Evolutionary conservation across 2,113 vertebrate species (phyloP), one percentile per base, ranked within the genome.

Genomic region (Phyllopteryx taeniolatus): DNA sequence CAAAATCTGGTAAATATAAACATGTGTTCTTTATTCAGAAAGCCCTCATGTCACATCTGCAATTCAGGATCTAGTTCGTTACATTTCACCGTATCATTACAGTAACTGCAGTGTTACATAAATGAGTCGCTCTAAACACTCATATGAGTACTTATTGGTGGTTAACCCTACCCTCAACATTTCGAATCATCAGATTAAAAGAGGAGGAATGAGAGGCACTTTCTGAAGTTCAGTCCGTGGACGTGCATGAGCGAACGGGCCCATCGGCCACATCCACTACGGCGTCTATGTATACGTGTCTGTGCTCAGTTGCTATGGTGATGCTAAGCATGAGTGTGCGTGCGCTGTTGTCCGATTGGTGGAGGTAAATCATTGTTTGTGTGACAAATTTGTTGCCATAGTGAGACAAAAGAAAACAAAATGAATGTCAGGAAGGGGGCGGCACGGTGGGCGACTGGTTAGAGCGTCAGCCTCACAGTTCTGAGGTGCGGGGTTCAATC

Each of bases 221-320:
- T 54, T 54, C 19, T 2, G 7, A 54, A 54, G 19, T 54, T n/a
- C 51, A 8, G 15, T 51, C 19, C 0, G 2, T 20, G 5, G 51
- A 20, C 19, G 19, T 20, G 51, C 7, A 1, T 53, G 19, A 9
- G 27, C 1, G 27, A 27, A 27, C 27, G 27, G 17, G 49, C 49
- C 1, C 15, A 19, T 8, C 0, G 3, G 53, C 53, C 53, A 22
- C 53, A 54, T 54, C 53, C 20, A 54, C n/a, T 31, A 31, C 4
- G 56, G 22, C 9, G n/a, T 56, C 6, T 17, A 19, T 54, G 20
- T 54, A 54, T 8, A 13, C 15, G 15, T 7, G 20, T 74, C 78
- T 87, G 51, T 75, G 74, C 20, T 56, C 7, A 47, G 75, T 82
- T 79, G 76, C 83, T 76, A 64, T 77, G 72, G 79, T 90, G 79